These are phyloP conservation scores for Erpetoichthys calabaricus DNA, from an alignment of 2,797 vertebrate species.

Conservation along the genomic window DNA sequence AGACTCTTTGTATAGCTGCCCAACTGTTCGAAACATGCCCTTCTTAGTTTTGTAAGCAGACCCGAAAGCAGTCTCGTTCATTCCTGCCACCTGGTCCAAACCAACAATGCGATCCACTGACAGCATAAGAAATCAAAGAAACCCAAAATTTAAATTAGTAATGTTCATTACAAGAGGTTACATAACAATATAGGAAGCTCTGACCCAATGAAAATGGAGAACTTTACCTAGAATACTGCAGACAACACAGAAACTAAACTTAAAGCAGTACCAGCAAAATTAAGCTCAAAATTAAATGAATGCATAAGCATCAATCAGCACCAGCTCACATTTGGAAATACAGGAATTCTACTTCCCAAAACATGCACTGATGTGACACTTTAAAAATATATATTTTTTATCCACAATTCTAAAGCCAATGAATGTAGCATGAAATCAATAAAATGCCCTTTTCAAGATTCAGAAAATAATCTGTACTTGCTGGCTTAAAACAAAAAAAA, in stretches of 20 bases:
- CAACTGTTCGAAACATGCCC: slow-evolving; percentile 92
- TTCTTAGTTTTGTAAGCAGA: slow-evolving; percentile 93
- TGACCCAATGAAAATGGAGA: slow-evolving; percentile 7
- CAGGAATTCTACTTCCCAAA: neutral
- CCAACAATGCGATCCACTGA: slow-evolving; percentile 93
- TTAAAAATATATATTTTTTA: neutral
- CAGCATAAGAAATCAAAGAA: neutral
- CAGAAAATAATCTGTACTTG: neutral
- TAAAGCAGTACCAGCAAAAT: slow-evolving; percentile 2
- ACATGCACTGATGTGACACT: slow-evolving; percentile 4
- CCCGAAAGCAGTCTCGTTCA: slow-evolving; percentile 88
- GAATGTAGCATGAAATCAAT: slow-evolving; percentile 3
- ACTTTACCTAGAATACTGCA: slow-evolving; percentile 8
- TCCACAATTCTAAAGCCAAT: neutral
- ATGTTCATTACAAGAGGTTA: neutral
- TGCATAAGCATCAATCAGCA: neutral
- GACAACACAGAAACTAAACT: slow-evolving; percentile 7
- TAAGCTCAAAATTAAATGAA: neutral
- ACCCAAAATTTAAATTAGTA: neutral
- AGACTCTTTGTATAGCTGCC: slow-evolving; percentile 94
- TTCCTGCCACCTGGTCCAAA: slow-evolving; percentile 89
- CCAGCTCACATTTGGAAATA: neutral
- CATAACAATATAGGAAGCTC: neutral
- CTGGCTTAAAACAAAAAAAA: neutral
- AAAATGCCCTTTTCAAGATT: slow-evolving; percentile 11